A percentile compares a stretch with the other conserved stretches of the same genome.
Evolutionary conservation across 2,888 invertebrate genomes (phyloP).

Genomic region (Ctena decussata): DNA sequence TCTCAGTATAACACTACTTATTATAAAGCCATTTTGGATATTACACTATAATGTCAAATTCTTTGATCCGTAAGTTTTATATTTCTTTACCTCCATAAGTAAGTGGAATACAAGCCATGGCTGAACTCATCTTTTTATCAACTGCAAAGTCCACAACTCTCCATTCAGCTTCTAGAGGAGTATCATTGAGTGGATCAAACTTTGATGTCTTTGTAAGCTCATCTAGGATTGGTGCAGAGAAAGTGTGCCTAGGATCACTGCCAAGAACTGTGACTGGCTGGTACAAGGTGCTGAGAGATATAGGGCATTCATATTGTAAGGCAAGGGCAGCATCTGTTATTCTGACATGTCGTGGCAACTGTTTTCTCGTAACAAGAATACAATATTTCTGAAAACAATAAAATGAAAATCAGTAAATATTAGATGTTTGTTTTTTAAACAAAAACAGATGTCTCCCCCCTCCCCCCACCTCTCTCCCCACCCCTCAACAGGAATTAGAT

Average conservation of each 20-base stretch:
- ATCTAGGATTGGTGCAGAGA: slow-evolving; percentile 82
- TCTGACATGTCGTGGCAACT: slow-evolving; percentile 82
- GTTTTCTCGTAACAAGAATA: slow-evolving; percentile 78
- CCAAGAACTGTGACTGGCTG: slow-evolving; percentile 83
- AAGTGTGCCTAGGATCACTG: slow-evolving; percentile 83
- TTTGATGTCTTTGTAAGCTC: slow-evolving; percentile 84
- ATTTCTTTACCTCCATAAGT: slow-evolving; percentile 80
- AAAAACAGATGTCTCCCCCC: too few relatives aligned
- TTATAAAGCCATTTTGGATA: too few relatives aligned
- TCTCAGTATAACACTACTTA: too few relatives aligned
- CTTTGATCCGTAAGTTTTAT: too few relatives aligned
- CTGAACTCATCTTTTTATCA: slow-evolving; percentile 80
- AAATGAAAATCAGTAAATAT: not conserved
- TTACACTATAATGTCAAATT: too few relatives aligned
- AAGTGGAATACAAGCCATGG: slow-evolving; percentile 77
- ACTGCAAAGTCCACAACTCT: slow-evolving; percentile 79
- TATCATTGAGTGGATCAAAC: slow-evolving; percentile 82
- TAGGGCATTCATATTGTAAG: slow-evolving; percentile 82
- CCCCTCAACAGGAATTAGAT: too few relatives aligned
- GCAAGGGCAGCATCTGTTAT: slow-evolving; percentile 77
- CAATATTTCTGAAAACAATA: slow-evolving; percentile 78
- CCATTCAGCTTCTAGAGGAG: slow-evolving; percentile 80
- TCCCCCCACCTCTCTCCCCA: too few relatives aligned
- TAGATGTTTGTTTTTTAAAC: too few relatives aligned
- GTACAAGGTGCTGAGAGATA: slow-evolving; percentile 84